Conservation (phyloP, 2,888 invertebrate species). For the Physocephala rufipes region DNA sequence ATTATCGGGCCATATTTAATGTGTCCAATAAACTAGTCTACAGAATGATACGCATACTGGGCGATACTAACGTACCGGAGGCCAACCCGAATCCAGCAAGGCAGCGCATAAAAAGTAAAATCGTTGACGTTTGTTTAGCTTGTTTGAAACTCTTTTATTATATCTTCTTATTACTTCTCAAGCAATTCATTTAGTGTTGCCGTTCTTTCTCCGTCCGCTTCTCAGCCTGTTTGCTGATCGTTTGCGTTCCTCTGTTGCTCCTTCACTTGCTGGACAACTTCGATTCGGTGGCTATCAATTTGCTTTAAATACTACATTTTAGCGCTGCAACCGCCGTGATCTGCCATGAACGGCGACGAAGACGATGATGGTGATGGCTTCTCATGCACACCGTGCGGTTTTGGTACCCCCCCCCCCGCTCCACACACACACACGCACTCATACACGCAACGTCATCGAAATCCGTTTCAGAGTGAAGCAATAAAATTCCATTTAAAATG, state of each 20-base stretch:
- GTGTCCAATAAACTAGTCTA: constrained; percentile 70
- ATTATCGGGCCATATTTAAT: constrained; percentile 66
- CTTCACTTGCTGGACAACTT: constrained; percentile 56
- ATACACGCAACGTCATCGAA: constrained; percentile 33
- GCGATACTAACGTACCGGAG: background rate
- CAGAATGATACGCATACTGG: constrained; percentile 54
- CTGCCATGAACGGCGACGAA: constrained; percentile 25
- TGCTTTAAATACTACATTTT: constrained; percentile 57
- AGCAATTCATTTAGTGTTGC: constrained; percentile 26
- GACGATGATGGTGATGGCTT: constrained; percentile 33
- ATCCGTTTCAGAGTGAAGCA: constrained; percentile 49
- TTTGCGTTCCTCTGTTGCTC: constrained; percentile 19
- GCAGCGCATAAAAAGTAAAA: background rate
- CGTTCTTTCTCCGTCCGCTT: constrained; percentile 20
- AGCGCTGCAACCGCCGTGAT: constrained; percentile 39
- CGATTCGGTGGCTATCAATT: constrained; percentile 58
- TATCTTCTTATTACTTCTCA: constrained; percentile 20
- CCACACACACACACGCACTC: constrained; percentile 33
- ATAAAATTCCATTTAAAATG: constrained; percentile 66
- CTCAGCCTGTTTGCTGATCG: constrained; percentile 10
- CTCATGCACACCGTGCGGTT: constrained; percentile 42
- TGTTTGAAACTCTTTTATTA: constrained; percentile 24
- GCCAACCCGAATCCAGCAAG: background rate
- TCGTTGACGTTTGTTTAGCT: constrained; percentile 21
- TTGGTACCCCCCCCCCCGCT: constrained; percentile 30